Base-by-base conservation (phyloP, 2,888 invertebrate species). In the Rhimphoctona megacephalus region DNA sequence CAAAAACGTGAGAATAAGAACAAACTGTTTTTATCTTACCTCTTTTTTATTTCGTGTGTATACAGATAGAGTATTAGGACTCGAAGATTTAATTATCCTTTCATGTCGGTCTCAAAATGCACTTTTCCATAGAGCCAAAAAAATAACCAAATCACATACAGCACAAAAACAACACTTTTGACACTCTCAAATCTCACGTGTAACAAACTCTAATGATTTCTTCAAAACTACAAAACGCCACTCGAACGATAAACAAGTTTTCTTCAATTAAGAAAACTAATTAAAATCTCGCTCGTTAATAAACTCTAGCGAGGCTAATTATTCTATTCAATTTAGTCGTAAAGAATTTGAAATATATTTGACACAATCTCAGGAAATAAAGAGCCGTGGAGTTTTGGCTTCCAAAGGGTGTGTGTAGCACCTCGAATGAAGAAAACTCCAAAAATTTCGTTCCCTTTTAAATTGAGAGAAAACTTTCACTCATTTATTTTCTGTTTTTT, bases 121-220 rank as follows among this genome's bases (percentile, higher is more conserved):
- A 49, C 39, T 46, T 82, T 36, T 69, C n/a, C 30, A 46, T 33
- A 0, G 2, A 67, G 22, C 2, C 19, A 78, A 80, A 46, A 14
- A 52, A 14, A 30, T 19, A 61, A 69, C n/a, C 19, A 25, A 66
- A 49, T 54, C 70, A 83, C 43, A 46, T 49, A 61, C 43, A 25
- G 33, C 46, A 49, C 49, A 49, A n/a, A 19, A 49, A 19, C 43
- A 46, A 81, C 74, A 54, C 67, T 57, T n/a, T 66, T 33, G 83
- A 33, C 78, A 72, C 67, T 70, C 52, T 74, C 43, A 64, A 54
- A 67, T 30, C 30, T 81, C 80, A 73, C 81, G 83, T 30, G 66
- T 39, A 43, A 49, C 14, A 30, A 39, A 43, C 17, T 14, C 70
- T 25, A 17, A 46, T 14, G 69, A 69, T 69, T 6, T n/a, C 33